Base-by-base conservation (phyloP, 2,888 invertebrate species). In the Campoplex nolae region DNA sequence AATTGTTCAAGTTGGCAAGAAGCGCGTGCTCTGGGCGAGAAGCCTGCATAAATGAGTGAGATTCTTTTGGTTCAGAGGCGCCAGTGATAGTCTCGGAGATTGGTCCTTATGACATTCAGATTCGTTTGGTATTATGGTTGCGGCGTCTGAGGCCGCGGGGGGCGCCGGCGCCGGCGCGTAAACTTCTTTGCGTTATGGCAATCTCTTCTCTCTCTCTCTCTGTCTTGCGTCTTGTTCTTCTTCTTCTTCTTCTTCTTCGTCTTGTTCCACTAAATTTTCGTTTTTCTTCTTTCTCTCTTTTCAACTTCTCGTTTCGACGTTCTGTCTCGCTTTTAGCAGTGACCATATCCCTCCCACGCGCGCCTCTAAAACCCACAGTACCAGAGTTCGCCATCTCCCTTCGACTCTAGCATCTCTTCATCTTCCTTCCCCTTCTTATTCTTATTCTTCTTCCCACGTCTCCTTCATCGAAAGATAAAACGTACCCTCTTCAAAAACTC, bases 81-180 rank as follows among this genome's bases (percentile, higher is more conserved):
- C 91, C 92, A 91, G 92, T 91, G 93, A 92, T 93, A 92, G 91
- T 90, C 91, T 88, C 87, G 88, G 89, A 91, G 90, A 89, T 90
- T 80, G 88, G 88, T 89, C 87, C 87, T 87, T 87, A 84, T 75
- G 84, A 76, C 82, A 83, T 75, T 84, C 77, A 87, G 83, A 45
- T 82, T 76, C 82, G 76, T 88, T 90, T 89, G 89, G 92, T 92
- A 92, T 93, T 93, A 93, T 92, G 91, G 91, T 93, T 91, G 93
- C 93, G 93, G 93, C 92, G 94, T 94, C 94, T 94, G 94, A 93
- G 93, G 93, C 94, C 93, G 94, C 94, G 94, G 94, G 94, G 94
- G 94, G 94, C 93, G 92, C 93, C 94, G 94, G 94, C 94, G 94
- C 94, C 94, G 93, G 92, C 92, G 92, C 93, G 93, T 94, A 94